These are phyloP conservation scores for Nestor notabilis DNA, from an alignment of 2,113 vertebrate genomes.

Conservation along the genomic window DNA sequence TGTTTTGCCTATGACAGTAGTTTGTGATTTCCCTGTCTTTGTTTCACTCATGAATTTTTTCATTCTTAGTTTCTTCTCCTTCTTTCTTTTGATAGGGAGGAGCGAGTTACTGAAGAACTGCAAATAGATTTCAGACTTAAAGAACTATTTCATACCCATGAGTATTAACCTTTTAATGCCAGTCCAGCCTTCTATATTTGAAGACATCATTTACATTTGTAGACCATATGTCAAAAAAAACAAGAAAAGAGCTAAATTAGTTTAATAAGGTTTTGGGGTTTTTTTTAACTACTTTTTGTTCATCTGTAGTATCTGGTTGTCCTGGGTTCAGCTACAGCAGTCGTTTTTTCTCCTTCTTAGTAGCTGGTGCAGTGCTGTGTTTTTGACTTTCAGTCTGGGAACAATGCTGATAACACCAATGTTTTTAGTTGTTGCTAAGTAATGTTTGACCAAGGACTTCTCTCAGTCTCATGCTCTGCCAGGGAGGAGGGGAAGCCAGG, in stretches of 20 bases:
- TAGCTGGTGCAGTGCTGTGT: too few species aligned
- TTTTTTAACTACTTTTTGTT: background rate
- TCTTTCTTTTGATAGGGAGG: background rate
- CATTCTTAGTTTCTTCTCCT: background rate
- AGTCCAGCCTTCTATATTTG: background rate
- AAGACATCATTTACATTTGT: background rate
- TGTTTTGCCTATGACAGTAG: background rate
- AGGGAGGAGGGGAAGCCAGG: too few species aligned
- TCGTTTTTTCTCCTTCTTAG: too few species aligned
- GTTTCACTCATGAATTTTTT: background rate
- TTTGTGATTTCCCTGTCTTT: background rate
- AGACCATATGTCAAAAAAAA: background rate
- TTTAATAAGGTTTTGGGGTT: too few species aligned
- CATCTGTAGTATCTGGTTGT: background rate
- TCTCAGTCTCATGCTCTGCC: too few species aligned
- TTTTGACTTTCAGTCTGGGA: too few species aligned
- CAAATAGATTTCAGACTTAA: background rate
- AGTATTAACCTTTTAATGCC: background rate
- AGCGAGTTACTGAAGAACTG: background rate
- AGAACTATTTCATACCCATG: background rate
- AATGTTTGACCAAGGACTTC: too few species aligned
- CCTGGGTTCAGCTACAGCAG: too few species aligned
- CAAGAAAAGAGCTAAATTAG: background rate
- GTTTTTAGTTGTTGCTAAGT: too few species aligned
- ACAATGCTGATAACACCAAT: too few species aligned